A percentile compares a stretch with the other conserved stretches of the same genome.
Conservation (phyloP, 2,888 invertebrate species). For the Lasioglossum lativentre region DNA sequence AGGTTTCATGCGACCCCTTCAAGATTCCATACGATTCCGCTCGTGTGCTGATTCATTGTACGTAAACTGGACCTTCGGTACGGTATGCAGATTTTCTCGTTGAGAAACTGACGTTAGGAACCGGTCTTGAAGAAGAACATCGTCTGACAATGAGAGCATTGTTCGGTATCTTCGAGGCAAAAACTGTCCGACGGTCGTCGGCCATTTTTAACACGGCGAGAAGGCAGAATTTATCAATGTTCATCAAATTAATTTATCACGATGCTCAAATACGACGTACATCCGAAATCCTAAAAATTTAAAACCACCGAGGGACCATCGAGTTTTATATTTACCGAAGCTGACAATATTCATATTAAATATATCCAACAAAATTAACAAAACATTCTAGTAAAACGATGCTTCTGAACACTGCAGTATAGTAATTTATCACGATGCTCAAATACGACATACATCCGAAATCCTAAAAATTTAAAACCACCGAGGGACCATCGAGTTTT, state of each 20-base stretch:
- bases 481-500: not conserved
- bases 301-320: not conserved
- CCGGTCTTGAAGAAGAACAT: not conserved
- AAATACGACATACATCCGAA: not conserved
- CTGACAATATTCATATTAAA: not conserved
- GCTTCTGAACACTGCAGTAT: too few species aligned
- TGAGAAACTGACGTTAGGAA: not conserved
- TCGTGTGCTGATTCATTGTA: slow-evolving; percentile 46
- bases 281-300: not conserved
- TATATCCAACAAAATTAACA: too few species aligned
- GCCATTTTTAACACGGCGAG: not conserved
- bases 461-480: not conserved
- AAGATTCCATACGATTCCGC: slow-evolving; percentile 60
- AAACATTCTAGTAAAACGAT: too few species aligned
- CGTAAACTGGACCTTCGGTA: slow-evolving; percentile 49
- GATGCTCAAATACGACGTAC: not conserved
- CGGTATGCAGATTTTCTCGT: not conserved
- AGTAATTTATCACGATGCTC: not conserved
- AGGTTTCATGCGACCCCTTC: slow-evolving; percentile 71
- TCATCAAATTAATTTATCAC: not conserved
- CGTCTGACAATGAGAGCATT: slow-evolving; percentile 15
- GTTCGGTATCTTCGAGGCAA: not conserved
- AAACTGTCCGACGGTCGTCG: not conserved
- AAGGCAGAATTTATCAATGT: not conserved
- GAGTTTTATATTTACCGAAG: not conserved